Evolutionary conservation across 2,888 invertebrate genomes (phyloP).

Genomic region (Griposia aprilina): DNA sequence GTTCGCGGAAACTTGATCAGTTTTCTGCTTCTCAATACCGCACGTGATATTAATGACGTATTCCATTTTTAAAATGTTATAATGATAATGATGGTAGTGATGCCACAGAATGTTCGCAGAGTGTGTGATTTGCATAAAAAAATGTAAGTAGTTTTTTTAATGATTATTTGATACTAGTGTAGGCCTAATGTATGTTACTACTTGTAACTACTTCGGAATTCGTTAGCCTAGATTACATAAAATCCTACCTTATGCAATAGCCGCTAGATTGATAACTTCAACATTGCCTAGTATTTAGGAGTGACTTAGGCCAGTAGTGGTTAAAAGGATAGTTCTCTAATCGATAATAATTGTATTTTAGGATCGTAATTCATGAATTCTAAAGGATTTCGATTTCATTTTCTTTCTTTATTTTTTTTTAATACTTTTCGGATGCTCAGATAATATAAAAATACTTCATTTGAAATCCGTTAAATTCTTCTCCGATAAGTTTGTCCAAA

Average conservation of each 20-base stretch:
- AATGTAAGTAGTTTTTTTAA: background rate
- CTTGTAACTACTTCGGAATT: conserved; percentile 6
- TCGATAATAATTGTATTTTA: background rate
- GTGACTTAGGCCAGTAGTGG: background rate
- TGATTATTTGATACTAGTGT: background rate
- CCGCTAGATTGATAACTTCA: conserved; percentile 9
- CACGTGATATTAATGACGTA: conserved; percentile 14
- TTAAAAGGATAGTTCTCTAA: background rate
- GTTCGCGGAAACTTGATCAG: background rate
- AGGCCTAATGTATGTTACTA: background rate
- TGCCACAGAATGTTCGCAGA: conserved; percentile 3
- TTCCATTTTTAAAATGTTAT: conserved; percentile 4
- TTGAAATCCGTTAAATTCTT: conserved; percentile 37
- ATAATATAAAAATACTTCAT: background rate
- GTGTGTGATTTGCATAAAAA: conserved; percentile 10
- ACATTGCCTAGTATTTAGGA: background rate
- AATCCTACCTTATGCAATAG: background rate
- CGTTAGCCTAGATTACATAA: conserved; percentile 10
- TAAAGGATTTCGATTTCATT: background rate
- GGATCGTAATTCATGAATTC: background rate
- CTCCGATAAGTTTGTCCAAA: conserved; percentile 13
- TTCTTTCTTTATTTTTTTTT: background rate
- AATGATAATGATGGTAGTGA: conserved; percentile 25
- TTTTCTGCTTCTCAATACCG: conserved; percentile 2
- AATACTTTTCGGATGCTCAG: background rate